Evolutionary conservation across 2,797 vertebrate species (phyloP).

Genomic region (Lophotriccus pileatus): DNA sequence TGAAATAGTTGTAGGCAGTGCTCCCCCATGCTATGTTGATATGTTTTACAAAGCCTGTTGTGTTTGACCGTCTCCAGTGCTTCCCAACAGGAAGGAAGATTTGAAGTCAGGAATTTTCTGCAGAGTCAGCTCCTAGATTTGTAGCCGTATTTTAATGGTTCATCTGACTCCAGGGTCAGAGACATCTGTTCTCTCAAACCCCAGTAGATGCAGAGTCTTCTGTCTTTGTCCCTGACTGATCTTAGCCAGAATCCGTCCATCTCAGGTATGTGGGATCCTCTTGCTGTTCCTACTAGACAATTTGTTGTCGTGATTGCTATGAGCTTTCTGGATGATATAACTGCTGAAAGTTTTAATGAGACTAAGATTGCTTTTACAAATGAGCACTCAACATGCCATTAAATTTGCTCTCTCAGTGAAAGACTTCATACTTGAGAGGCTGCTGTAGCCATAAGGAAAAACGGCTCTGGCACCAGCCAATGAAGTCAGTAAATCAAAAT

Average conservation of each 20-base stretch:
- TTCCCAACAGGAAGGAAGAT: background rate
- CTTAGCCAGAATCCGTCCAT: background rate
- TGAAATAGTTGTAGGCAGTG: background rate
- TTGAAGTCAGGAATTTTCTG: background rate
- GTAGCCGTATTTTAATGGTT: background rate
- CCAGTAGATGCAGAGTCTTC: background rate
- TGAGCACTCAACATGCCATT: constrained; percentile 67
- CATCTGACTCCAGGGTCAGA: background rate
- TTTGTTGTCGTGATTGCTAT: background rate
- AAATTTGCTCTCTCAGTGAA: constrained; percentile 63
- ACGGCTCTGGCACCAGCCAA: constrained; percentile 38
- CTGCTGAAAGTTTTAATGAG: constrained; percentile 60
- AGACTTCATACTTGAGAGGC: constrained; percentile 51
- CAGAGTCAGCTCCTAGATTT: background rate
- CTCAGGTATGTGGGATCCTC: background rate
- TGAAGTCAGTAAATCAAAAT: constrained; percentile 73
- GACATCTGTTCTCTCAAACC: background rate
- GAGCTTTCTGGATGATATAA: constrained; percentile 18
- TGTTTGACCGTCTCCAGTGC: background rate
- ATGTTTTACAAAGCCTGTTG: background rate
- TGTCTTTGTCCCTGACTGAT: background rate
- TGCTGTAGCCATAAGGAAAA: constrained; percentile 47
- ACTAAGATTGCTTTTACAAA: constrained; percentile 68
- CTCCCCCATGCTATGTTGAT: background rate
- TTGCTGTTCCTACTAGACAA: background rate